Evolutionary conservation across 1,140 invertebrate species (phyloP).

Genomic region (Lerema accius): DNA sequence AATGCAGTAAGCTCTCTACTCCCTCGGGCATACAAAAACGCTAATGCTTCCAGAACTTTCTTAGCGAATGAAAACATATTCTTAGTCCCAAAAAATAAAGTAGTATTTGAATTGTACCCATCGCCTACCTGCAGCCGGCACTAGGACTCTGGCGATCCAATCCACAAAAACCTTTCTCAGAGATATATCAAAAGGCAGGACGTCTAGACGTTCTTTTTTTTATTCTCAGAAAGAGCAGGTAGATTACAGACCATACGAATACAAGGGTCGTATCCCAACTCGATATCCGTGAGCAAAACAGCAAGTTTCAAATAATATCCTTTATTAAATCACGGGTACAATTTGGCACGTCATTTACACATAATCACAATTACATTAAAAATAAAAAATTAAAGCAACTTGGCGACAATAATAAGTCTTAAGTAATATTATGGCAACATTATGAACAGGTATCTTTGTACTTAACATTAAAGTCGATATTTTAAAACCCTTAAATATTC

Average conservation of each 20-base stretch:
- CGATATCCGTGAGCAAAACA: too few species aligned
- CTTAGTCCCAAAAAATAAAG: constrained; percentile 56
- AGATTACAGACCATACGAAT: constrained; percentile 50
- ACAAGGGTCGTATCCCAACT: constrained; percentile 14
- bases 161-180: constrained; percentile 68
- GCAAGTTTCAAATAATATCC: constrained; percentile 32
- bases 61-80: constrained; percentile 50
- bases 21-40: constrained; percentile 26
- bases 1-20: constrained; percentile 27
- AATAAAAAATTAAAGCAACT: constrained; percentile 30
- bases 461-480: constrained; percentile 33
- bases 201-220: constrained; percentile 77
- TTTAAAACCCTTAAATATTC: constrained; percentile 21
- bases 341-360: constrained; percentile 48
- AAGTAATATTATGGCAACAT: constrained; percentile 41
- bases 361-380: constrained; percentile 34
- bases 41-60: constrained; percentile 7
- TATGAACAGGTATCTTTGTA: constrained; percentile 41
- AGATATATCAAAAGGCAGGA: constrained; percentile 72
- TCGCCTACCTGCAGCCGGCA: constrained; percentile 67
- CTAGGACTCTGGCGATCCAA: constrained; percentile 63
- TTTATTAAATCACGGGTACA: constrained; percentile 42
- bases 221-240: constrained; percentile 71
- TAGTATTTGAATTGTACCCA: constrained; percentile 52
- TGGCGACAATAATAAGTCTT: constrained; percentile 34